Base-by-base conservation (phyloP, 2,888 invertebrate genomes). In the Agrochola lota region DNA sequence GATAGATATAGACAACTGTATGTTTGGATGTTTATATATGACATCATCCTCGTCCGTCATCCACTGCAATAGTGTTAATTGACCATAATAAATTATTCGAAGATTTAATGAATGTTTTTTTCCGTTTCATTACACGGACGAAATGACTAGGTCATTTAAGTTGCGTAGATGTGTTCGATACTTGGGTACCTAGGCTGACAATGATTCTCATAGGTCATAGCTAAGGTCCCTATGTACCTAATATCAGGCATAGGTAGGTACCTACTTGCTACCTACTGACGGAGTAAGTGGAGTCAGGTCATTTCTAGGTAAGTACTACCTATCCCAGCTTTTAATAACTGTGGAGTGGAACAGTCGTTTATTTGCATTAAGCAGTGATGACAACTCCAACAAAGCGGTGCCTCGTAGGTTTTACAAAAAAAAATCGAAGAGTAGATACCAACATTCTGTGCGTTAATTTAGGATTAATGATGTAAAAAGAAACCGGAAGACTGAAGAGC, bases 1-100 rank as follows among this genome's bases (percentile, higher is more conserved):
- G 79, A 75, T 83, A 78, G 64, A 64, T 80, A 71, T 77, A 71
- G 59, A 68, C 73, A 74, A 85, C 67, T 85, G 85, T 89, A 80
- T 90, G 90, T 94, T 93, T 92, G 90, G 89, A 91, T 94, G 91
- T 93, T 93, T 93, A 92, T 90, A 89, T 88, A 94, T 95, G 95
- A 95, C 95, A 95, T 96, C 95, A 95, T 89, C 84, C 82, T 71
- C 85, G 87, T 52, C 67, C 72, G 60, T 49, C 60, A 71, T 81
- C 68, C 59, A 63, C 43, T 72, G 64, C 71, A 72, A 73, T 76
- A 62, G 62, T 43, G 63, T 52, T 70, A 72, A 80, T 80, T 80
- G 57, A 26, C 67, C 70, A 68, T 67, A 59, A 80, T 71, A 71
- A n/a, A 82, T 63, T 71, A 74, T 74, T 80, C 20, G 20, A 82